These are phyloP conservation scores for Bos javanicus DNA, from an alignment of 2,113 vertebrate species.

Conservation along the genomic window DNA sequence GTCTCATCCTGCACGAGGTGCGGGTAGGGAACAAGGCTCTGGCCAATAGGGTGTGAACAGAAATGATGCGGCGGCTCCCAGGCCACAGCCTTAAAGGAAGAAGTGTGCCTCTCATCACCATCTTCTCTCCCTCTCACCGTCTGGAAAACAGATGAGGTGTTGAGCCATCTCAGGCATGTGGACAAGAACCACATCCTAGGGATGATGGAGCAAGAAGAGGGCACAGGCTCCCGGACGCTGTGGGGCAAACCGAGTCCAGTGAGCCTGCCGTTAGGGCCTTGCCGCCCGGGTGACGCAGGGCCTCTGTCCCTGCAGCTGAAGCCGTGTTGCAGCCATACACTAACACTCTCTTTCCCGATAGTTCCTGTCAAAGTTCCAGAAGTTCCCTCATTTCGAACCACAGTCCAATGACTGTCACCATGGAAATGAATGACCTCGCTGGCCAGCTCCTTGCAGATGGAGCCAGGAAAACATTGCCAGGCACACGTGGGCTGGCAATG, in stretches of 20 bases:
- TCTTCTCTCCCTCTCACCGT: not conserved
- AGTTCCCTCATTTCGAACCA: not conserved
- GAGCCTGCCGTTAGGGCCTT: rapidly evolving
- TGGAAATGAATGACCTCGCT: not conserved
- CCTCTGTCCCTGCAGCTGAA: not conserved
- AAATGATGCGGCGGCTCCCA: not conserved
- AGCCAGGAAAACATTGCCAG: not conserved
- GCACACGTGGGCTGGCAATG: not conserved
- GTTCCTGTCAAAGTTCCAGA: not conserved
- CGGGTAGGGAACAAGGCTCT: not conserved
- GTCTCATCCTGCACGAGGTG: not conserved
- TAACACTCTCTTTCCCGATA: not conserved
- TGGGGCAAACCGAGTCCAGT: not conserved
- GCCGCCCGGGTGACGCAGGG: rapidly evolving
- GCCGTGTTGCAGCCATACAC: not conserved
- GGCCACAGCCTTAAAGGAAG: not conserved
- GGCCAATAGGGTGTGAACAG: not conserved
- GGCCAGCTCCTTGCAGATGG: not conserved
- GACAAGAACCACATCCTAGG: not conserved
- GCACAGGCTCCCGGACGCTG: not conserved
- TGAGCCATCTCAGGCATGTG: rapidly evolving
- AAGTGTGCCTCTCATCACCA: not conserved
- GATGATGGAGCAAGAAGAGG: not conserved
- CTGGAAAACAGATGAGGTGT: not conserved
- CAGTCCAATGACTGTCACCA: not conserved